These are phyloP conservation scores for Pantala flavescens DNA, from an alignment of 1,140 invertebrate genomes.

Conservation along the genomic window DNA sequence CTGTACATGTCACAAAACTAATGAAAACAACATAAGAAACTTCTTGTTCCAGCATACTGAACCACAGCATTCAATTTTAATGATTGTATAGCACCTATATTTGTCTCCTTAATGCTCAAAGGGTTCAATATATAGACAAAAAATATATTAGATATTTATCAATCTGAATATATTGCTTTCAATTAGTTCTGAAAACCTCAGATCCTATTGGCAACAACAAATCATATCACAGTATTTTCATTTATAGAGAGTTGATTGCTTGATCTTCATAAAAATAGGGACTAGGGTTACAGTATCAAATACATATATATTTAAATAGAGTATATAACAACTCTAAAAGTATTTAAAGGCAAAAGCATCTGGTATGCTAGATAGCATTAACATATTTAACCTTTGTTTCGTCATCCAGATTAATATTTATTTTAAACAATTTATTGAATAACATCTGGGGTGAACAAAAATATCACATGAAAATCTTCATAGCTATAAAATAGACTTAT, in stretches of 20 bases:
- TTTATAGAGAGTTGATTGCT: neutral
- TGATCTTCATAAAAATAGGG: neutral
- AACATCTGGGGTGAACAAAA: neutral
- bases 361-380: neutral
- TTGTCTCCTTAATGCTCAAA: neutral
- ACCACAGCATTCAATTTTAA: neutral
- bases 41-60: neutral
- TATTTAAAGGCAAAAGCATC: neutral
- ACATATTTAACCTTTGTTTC: neutral
- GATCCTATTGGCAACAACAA: neutral
- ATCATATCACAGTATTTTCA: neutral
- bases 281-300: neutral
- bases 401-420: neutral
- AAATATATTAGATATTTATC: neutral
- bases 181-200: neutral
- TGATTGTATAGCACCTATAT: neutral
- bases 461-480: neutral
- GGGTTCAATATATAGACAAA: neutral
- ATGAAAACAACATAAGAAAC: neutral
- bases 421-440: neutral
- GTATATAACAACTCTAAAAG: too few species aligned
- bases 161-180: neutral
- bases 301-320: too few species aligned
- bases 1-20: neutral
- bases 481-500: neutral